Evolutionary conservation across 2,888 invertebrate species (phyloP).

Genomic region (Drosophila longiperda): DNA sequence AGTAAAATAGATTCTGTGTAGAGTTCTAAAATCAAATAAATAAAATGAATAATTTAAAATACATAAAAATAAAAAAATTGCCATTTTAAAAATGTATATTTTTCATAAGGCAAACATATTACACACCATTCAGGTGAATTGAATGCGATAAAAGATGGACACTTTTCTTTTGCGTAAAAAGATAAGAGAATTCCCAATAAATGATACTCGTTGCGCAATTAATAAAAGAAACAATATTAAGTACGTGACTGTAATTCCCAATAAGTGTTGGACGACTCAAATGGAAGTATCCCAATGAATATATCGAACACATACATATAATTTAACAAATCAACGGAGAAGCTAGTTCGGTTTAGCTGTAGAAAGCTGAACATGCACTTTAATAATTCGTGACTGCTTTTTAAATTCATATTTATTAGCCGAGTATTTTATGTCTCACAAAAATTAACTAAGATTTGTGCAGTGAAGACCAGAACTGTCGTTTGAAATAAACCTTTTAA

Average conservation of each 20-base stretch:
- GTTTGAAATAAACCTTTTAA: background rate
- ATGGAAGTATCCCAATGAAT: constrained; percentile 1
- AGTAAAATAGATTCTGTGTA: background rate
- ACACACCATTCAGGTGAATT: background rate
- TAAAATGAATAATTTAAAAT: background rate
- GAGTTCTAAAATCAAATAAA: background rate
- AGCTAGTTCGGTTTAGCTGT: background rate
- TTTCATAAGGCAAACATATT: no score
- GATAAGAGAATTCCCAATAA: background rate
- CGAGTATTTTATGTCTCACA: background rate
- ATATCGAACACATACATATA: background rate
- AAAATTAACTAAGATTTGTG: no score
- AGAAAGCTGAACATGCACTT: background rate
- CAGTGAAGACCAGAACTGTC: background rate
- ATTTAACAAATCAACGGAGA: background rate
- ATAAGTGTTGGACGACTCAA: background rate
- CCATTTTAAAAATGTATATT: background rate
- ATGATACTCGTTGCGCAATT: constrained; percentile 1
- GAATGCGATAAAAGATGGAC: background rate
- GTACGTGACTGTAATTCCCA: constrained; percentile 7
- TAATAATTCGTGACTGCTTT: background rate
- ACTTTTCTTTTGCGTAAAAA: background rate
- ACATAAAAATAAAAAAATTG: background rate
- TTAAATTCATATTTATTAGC: background rate
- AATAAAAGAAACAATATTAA: constrained; percentile 6